Evolutionary conservation across 2,888 invertebrate genomes (phyloP), one percentile per base, ranked within the genome.

Genomic region (Drosophila neotestacea): DNA sequence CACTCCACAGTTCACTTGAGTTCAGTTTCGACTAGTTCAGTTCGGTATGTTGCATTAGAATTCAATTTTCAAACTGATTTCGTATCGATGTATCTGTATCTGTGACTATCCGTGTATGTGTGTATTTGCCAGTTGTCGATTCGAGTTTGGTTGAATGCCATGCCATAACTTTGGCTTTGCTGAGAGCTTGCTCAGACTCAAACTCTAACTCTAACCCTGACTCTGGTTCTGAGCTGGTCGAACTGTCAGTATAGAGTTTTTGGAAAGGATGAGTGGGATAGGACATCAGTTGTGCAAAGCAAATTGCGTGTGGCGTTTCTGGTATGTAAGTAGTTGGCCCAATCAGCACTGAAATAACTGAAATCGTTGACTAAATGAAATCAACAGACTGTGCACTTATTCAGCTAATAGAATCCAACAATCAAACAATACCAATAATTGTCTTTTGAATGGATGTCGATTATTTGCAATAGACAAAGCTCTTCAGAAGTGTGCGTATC

Each of bases 51-150:
- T 79, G 85, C 86, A 85, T 81, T 88, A 85, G 89, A 85, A 85
- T 85, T 85, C 84, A 85, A 85, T 85, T 85, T 85, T 76, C 89
- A 68, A 85, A 88, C 89, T 88, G 84, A 88, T 87, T 85, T 88
- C 70, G 68, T 61, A 55, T 42, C 54, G 38, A 22, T 55, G 42
- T 59, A 41, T 54, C 13, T 56, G 61, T 65, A 63, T 52, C 28
- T 66, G 56, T 72, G 28, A 28, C 4, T 64, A 34, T 32, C 4
- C 59, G 41, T 69, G 9, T 47, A 5, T 64, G 27, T 64, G 27
- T 54, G 50, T 60, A 22, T 68, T 32, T 56, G 32, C 46, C 41
- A 55, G 70, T 77, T 75, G 72, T 61, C 71, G 47, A 70, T 59
- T 39, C 44, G 44, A 70, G 56, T 71, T 63, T 60, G 60, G 30